These are phyloP conservation scores for Spongilla lacustris DNA, from an alignment of 37 sponge, comb jelly and placozoan genomes.

Conservation along the genomic window DNA sequence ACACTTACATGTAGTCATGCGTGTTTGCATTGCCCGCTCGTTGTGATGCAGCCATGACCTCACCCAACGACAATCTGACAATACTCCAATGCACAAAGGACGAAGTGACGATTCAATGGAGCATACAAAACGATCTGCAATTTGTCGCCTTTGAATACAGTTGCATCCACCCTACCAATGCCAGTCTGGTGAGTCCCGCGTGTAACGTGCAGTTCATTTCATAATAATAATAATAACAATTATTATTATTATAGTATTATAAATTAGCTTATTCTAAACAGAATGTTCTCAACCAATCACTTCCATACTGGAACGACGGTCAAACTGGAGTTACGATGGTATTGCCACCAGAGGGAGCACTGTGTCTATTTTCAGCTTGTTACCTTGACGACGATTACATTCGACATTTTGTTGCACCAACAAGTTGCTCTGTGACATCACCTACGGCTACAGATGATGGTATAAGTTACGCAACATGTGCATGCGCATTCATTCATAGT, in stretches of 20 bases:
- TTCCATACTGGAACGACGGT: neutral
- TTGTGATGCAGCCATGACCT: neutral
- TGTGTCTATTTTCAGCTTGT: neutral
- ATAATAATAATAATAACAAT: too few relatives aligned
- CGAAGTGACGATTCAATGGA: neutral
- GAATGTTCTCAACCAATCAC: neutral
- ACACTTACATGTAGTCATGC: neutral
- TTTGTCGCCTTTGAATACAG: neutral
- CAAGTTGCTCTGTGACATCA: neutral
- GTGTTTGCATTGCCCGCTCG: neutral
- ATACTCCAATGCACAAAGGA: neutral
- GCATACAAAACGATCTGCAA: neutral
- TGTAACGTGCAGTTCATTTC: too few relatives aligned
- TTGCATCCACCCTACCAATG: neutral
- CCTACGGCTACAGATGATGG: neutral
- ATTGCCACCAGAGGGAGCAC: neutral
- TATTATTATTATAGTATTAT: too few relatives aligned
- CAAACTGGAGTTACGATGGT: neutral
- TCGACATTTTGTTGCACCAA: neutral
- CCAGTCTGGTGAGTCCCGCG: neutral
- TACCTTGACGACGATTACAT: neutral
- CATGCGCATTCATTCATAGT: too few relatives aligned
- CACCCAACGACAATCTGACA: neutral
- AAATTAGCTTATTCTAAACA: neutral
- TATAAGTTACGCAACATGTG: too few relatives aligned